Conservation (phyloP, 1,140 invertebrate species). For the Metaphire vulgaris region DNA sequence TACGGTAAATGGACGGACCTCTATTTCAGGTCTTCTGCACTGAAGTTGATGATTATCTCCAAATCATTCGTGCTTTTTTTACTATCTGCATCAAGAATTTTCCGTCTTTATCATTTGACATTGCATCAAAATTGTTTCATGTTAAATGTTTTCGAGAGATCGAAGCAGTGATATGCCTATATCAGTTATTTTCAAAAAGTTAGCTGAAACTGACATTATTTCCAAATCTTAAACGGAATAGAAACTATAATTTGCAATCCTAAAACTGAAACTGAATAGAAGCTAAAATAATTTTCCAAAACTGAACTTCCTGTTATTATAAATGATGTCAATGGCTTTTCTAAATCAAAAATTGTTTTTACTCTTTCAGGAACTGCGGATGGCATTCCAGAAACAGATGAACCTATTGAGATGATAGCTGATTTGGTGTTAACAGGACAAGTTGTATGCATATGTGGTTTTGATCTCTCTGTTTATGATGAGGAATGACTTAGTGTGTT, state of each 20-base stretch:
- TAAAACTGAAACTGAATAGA: too few species aligned
- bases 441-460: background rate
- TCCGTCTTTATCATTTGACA: background rate
- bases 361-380: constrained; percentile 5
- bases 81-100: too few species aligned
- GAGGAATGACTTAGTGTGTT: background rate
- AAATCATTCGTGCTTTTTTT: background rate
- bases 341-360: background rate
- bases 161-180: background rate
- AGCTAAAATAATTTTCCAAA: background rate
- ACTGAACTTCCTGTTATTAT: background rate
- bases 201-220: background rate
- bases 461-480: background rate
- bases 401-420: background rate
- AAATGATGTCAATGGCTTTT: too few species aligned
- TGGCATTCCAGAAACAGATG: constrained; percentile 14
- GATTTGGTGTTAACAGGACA: background rate
- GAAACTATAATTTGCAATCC: background rate
- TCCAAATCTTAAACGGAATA: background rate
- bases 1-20: background rate
- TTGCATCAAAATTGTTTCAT: background rate
- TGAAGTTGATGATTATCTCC: background rate
- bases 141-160: too few species aligned
- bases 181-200: background rate
- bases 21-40: background rate